Evolutionary conservation across 30 jellyfish, hydroid and myxozoan genomes (phyloP).

Genomic region (Cassiopea xamachana): DNA sequence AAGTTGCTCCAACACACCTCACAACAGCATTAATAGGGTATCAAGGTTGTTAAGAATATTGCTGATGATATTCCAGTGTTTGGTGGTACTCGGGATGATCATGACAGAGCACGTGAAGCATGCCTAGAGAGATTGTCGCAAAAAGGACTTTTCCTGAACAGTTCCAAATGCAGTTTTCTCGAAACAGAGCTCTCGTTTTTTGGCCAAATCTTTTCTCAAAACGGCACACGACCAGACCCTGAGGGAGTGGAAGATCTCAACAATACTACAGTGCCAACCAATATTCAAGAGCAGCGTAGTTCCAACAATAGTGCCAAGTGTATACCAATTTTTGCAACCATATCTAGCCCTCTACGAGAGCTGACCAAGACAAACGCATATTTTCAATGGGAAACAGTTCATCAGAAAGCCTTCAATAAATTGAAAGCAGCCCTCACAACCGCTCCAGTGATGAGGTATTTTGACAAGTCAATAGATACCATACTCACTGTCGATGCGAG

Average conservation of each 20-base stretch:
- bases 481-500: slow-evolving; percentile 20
- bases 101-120: slow-evolving; percentile 42
- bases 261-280: slow-evolving; percentile 35
- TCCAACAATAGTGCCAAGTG: slow-evolving; percentile 32
- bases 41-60: slow-evolving; percentile 14
- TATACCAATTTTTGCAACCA: slow-evolving; percentile 25
- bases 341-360: slow-evolving; percentile 56
- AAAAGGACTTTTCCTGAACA: slow-evolving; percentile 33
- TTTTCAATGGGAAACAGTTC: slow-evolving; percentile 24
- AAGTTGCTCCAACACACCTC: slow-evolving; percentile 37
- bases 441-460: slow-evolving; percentile 39
- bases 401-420: slow-evolving; percentile 12
- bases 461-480: slow-evolving; percentile 36
- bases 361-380: slow-evolving; percentile 32
- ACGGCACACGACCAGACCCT: slow-evolving; percentile 59
- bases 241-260: background rate
- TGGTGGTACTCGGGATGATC: slow-evolving; percentile 64
- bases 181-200: slow-evolving; percentile 46
- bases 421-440: slow-evolving; percentile 35
- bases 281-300: slow-evolving; percentile 36
- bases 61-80: slow-evolving; percentile 54
- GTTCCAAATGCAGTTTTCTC: slow-evolving; percentile 56
- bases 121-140: slow-evolving; percentile 21
- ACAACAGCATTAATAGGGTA: slow-evolving; percentile 29
- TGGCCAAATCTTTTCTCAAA: slow-evolving; percentile 40